phyloP scores from a whole-genome alignment of 2,888 invertebrate genomes.

The Neoascia interrupta region DNA sequence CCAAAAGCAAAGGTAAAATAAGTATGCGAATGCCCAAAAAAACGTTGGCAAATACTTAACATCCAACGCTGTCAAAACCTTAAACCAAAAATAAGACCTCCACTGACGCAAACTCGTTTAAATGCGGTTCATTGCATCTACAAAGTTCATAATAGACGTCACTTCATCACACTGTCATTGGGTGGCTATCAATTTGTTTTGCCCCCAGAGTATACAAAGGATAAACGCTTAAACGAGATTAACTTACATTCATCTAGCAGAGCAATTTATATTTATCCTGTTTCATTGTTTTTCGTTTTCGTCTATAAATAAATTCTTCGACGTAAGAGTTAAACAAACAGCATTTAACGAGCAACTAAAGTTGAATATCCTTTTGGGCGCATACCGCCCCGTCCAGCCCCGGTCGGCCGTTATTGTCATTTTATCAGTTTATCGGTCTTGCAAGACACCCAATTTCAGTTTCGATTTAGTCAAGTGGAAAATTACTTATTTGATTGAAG shows the following conservation, averaged over 20 bases:
- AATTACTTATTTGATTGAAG: constrained; percentile 10
- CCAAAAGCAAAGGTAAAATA: too few relatives aligned
- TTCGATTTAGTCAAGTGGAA: constrained; percentile 19
- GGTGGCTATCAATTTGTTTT: constrained; percentile 13
- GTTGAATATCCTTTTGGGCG: constrained; percentile 10
- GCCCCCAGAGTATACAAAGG: background rate
- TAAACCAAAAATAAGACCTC: too few relatives aligned
- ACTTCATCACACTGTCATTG: constrained; percentile 33
- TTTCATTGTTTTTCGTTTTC: constrained; percentile 2
- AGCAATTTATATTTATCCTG: constrained; percentile 6
- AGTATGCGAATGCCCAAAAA: too few relatives aligned
- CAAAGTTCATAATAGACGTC: constrained; percentile 19
- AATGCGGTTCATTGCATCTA: too few relatives aligned
- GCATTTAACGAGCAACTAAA: background rate
- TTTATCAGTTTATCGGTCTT: constrained; percentile 9
- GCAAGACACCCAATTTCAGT: constrained; percentile 2
- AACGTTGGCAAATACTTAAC: too few relatives aligned
- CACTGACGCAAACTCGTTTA: background rate
- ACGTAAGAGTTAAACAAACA: constrained; percentile 7
- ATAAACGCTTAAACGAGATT: constrained; percentile 11
- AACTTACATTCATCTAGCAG: background rate
- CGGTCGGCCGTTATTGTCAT: background rate
- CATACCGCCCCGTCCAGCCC: background rate
- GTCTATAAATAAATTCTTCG: constrained; percentile 3
- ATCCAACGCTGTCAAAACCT: too few relatives aligned